A percentile compares a stretch with the other conserved stretches of the same genome.
phyloP scores from a whole-genome alignment of 1,140 invertebrate genomes.

The Linepithema humile region DNA sequence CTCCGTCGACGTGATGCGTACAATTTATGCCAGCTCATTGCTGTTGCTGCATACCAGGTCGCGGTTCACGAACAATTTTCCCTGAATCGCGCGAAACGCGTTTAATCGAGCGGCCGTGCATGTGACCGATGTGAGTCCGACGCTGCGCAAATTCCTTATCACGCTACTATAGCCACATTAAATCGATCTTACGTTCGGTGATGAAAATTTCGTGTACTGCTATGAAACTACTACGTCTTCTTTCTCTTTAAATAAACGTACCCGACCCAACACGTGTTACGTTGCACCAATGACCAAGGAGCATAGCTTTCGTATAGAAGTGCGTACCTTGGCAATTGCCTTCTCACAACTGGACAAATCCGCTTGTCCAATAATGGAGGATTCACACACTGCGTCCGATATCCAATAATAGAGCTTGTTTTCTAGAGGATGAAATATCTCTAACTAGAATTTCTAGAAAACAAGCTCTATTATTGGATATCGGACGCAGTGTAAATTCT shows the following conservation, averaged over 20 bases:
- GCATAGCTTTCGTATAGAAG: background rate
- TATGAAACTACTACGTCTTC: constrained; percentile 74
- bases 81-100: constrained; percentile 19
- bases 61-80: constrained; percentile 58
- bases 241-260: constrained; percentile 75
- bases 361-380: no score
- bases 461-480: no score
- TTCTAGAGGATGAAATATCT: no score
- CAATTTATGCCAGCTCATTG: constrained; percentile 80
- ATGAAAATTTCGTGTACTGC: constrained; percentile 66
- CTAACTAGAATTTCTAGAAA: no score
- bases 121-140: background rate
- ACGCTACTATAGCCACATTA: constrained; percentile 45
- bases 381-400: no score
- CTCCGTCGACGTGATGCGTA: constrained; percentile 32
- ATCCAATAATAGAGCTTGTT: no score
- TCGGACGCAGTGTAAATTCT: no score
- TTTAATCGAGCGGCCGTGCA: background rate
- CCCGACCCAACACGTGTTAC: constrained; percentile 79
- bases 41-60: constrained; percentile 67
- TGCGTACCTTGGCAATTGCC: no score
- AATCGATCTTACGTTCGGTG: constrained; percentile 63
- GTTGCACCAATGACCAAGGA: constrained; percentile 65
- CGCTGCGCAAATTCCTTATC: background rate
- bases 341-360: background rate